These are phyloP conservation scores for Trichogramma evanescens DNA, from an alignment of 2,888 invertebrate species.

Conservation along the genomic window DNA sequence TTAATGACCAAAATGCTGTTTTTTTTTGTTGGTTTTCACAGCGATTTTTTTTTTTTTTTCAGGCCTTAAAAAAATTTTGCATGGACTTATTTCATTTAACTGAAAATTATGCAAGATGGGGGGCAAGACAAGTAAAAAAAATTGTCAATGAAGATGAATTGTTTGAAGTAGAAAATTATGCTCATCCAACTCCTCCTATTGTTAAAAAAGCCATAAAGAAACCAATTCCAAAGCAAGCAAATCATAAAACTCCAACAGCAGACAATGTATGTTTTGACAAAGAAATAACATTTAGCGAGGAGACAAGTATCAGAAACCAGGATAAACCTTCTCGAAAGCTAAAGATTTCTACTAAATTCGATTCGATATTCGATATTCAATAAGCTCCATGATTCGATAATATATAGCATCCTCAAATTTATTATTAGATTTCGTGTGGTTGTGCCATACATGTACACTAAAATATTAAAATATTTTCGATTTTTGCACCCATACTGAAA, in stretches of 20 bases:
- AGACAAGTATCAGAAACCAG: constrained; percentile 46
- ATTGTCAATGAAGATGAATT: constrained; percentile 51
- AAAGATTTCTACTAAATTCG: constrained; percentile 57
- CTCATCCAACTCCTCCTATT: not conserved
- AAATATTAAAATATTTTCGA: too few relatives aligned
- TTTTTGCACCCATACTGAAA: too few relatives aligned
- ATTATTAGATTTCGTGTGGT: too few relatives aligned
- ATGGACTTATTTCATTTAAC: too few relatives aligned
- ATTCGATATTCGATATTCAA: too few relatives aligned
- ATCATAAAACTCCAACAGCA: not conserved
- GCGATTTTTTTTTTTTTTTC: too few relatives aligned
- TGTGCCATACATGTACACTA: too few relatives aligned
- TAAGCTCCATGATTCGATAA: too few relatives aligned
- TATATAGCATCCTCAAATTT: too few relatives aligned
- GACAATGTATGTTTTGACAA: not conserved
- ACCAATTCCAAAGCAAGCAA: not conserved
- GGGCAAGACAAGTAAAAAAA: constrained; percentile 51
- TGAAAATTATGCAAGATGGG: constrained; percentile 45
- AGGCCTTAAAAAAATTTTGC: too few relatives aligned
- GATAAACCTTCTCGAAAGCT: constrained; percentile 2
- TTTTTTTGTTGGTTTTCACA: too few relatives aligned
- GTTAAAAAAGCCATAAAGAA: not conserved
- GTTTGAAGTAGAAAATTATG: constrained; percentile 26
- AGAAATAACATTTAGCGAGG: not conserved
- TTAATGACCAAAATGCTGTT: too few relatives aligned